Base-by-base conservation (phyloP, 1,140 invertebrate genomes). In the Helicoverpa zea region DNA sequence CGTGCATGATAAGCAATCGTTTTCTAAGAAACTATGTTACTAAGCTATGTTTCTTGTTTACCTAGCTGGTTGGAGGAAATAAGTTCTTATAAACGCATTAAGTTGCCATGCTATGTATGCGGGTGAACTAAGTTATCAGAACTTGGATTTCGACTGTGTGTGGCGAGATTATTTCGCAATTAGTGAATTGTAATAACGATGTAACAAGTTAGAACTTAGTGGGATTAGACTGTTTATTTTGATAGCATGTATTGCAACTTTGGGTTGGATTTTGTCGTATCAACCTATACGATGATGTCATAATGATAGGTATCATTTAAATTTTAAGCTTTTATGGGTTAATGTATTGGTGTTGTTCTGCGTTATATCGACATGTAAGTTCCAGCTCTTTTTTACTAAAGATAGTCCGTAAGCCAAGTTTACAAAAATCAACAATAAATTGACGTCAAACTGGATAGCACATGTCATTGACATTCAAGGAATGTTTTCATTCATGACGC, bases 1-100 rank as follows among this genome's bases (percentile, higher is more conserved):
- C 83, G 81, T 70, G 76, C 58, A 43, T 70, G 83, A 87, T 86
- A 86, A 88, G 83, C 77, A 61, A 84, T 83, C 72, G 72, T 79
- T 58, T 87, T 87, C 84, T 80, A 29, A 83, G 86, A 86, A 88
- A 72, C 51, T 54, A 54, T 78, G 77, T 73, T 75, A 68, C 63
- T 51, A 64, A 64, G 49, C 47, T 54, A 70, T 70, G 61, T 63
- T 49, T 59, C 64, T 73, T 43, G 35, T 43, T 84, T 82, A 74
- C 52, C 63, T 83, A 64, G 56, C 54, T 82, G 61, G 52, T 74
- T 73, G 13, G 52, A 74, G 66, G 70, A 81, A 80, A 84, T 82
- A 79, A 82, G 58, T 79, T 76, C 72, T 82, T 79, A 81, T 73
- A 66, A 73, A 77, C 61, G 75, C 75, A 77, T 77, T 77, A 77